Evolutionary conservation across 2,888 invertebrate genomes (phyloP).

Genomic region (Chrysomela aeneicollis): DNA sequence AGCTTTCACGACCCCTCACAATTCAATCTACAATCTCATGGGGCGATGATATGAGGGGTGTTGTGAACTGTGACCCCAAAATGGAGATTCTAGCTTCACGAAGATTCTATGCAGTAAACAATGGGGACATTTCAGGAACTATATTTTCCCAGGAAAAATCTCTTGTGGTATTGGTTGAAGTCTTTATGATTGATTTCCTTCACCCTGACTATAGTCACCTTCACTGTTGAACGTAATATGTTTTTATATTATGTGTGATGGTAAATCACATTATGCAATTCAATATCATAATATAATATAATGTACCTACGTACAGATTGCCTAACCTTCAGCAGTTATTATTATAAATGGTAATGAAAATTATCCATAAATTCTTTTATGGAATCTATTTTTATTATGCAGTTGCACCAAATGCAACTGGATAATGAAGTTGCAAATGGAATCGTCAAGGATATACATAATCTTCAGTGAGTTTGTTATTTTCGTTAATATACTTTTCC

Average conservation of each 20-base stretch:
- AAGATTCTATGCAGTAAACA: too few species aligned
- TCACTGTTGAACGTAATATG: neutral
- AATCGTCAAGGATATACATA: neutral
- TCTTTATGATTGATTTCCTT: too few species aligned
- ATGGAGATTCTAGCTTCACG: too few species aligned
- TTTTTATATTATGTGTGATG: neutral
- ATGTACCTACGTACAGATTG: neutral
- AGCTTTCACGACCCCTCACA: too few species aligned
- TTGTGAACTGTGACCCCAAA: too few species aligned
- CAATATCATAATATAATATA: neutral
- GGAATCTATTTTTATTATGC: neutral
- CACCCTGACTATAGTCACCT: neutral
- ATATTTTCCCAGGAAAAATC: too few species aligned
- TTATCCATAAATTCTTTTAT: neutral
- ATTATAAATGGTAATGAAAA: neutral
- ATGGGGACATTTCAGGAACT: too few species aligned
- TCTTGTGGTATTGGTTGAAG: too few species aligned
- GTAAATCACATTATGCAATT: neutral
- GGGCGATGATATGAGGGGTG: too few species aligned
- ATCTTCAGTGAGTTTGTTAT: too few species aligned
- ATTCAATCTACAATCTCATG: too few species aligned
- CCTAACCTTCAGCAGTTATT: conserved; percentile 4
- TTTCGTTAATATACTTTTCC: too few species aligned
- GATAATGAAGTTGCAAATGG: neutral
- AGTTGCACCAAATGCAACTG: neutral